Conservation (phyloP, 2,113 vertebrate species). For the Clarias batrachus region DNA sequence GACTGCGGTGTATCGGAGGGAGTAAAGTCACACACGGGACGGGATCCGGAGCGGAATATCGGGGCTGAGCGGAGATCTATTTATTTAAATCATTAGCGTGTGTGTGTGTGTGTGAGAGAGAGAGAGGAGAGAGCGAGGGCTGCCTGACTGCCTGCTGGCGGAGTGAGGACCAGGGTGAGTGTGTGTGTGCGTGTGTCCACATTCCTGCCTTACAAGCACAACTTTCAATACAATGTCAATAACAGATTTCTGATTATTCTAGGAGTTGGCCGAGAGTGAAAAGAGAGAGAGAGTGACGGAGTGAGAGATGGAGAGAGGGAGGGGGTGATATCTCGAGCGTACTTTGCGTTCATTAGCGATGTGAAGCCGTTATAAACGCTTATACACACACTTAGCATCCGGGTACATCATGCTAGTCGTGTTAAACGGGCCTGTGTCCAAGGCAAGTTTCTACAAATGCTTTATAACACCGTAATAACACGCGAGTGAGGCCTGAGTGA, state of each 20-base stretch:
- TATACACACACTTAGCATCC: background rate
- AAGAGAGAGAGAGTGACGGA: constrained; percentile 44
- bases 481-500: background rate
- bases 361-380: background rate
- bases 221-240: constrained; percentile 49
- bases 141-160: constrained; percentile 54
- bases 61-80: constrained; percentile 62
- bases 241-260: constrained; percentile 52
- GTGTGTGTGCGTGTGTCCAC: constrained; percentile 39
- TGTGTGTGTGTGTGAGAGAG: constrained; percentile 8
- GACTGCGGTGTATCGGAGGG: constrained; percentile 36
- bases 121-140: constrained; percentile 50
- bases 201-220: constrained; percentile 50
- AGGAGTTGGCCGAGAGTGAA: constrained; percentile 58
- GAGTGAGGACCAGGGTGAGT: constrained; percentile 64
- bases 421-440: background rate
- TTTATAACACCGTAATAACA: background rate
- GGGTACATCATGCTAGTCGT: background rate
- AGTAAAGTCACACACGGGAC: constrained; percentile 46
- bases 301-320: constrained; percentile 29
- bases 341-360: constrained; percentile 25
- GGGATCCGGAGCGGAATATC: constrained; percentile 54
- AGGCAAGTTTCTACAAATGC: background rate
- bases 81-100: constrained; percentile 64
- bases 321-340: background rate